Percentiles rank a stretch among this genome's conserved stretches.
Evolutionary conservation across 2,888 invertebrate genomes (phyloP).

Genomic region (Linhomoeus sp.): DNA sequence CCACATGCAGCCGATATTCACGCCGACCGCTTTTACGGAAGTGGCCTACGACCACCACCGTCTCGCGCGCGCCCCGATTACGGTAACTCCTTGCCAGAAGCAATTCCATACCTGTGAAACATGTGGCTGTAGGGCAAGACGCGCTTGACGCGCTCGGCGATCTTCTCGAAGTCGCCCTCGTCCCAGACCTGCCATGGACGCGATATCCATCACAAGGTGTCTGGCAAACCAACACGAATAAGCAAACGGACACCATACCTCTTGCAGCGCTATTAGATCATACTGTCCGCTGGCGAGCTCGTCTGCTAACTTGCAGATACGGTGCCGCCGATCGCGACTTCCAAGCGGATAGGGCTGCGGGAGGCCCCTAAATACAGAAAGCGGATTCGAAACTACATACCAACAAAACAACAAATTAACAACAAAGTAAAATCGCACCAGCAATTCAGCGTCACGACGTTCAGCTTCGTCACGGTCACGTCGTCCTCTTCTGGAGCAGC

Average conservation of each 20-base stretch:
- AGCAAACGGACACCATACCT: constrained; percentile 36
- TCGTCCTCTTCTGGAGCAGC: too few relatives aligned
- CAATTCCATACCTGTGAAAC: constrained; percentile 54
- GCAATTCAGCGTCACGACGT: neutral
- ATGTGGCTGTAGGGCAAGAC: constrained; percentile 65
- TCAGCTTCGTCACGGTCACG: too few relatives aligned
- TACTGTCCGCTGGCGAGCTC: constrained; percentile 47
- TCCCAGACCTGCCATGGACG: constrained; percentile 50
- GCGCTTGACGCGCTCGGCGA: constrained; percentile 44
- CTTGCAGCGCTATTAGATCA: constrained; percentile 78
- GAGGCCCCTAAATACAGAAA: constrained; percentile 47
- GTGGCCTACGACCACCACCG: too few relatives aligned
- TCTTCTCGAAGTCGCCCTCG: constrained; percentile 51
- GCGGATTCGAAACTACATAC: neutral
- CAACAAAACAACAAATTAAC: neutral
- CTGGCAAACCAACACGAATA: neutral
- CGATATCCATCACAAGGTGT: constrained; percentile 3
- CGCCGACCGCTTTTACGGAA: too few relatives aligned
- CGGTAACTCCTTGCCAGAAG: neutral
- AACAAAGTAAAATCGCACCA: neutral
- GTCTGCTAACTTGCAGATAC: constrained; percentile 56
- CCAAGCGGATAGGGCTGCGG: constrained; percentile 36
- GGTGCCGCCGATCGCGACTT: constrained; percentile 46
- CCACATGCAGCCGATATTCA: too few relatives aligned
- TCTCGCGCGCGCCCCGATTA: too few relatives aligned